Conservation (phyloP, 37 sponge, comb jelly and placozoan genomes). For the Geodia barretti region DNA sequence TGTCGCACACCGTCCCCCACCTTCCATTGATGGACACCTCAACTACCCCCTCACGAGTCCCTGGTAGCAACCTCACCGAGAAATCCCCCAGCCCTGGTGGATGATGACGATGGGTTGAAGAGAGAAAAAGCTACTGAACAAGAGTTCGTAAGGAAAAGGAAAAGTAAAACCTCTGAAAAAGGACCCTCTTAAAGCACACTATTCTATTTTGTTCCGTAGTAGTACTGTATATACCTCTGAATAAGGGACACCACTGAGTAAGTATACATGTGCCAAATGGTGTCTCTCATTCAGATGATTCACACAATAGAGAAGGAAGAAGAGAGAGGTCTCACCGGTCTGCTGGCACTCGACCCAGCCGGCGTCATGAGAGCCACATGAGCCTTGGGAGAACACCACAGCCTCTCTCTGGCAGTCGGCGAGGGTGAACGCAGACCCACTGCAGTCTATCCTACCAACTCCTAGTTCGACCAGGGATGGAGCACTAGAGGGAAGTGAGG, state of each 20-base stretch:
- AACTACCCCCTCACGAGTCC: constrained; percentile 12
- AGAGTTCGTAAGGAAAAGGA: background rate
- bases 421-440: background rate
- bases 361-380: background rate
- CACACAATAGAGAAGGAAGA: no score
- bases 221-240: no score
- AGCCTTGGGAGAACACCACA: no score
- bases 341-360: background rate
- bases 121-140: background rate
- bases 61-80: background rate
- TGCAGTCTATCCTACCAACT: background rate
- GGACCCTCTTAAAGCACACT: no score
- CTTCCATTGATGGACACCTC: constrained; percentile 21
- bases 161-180: no score
- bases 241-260: no score
- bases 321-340: background rate
- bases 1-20: constrained; percentile 35
- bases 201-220: no score
- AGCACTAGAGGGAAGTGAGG: background rate
- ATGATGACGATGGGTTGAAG: background rate
- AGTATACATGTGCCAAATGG: no score
- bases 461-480: background rate
- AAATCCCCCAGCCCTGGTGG: background rate
- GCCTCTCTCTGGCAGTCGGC: background rate
- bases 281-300: no score